These are phyloP conservation scores for Papilio polyxenes DNA, from an alignment of 1,140 invertebrate species.

Conservation along the genomic window DNA sequence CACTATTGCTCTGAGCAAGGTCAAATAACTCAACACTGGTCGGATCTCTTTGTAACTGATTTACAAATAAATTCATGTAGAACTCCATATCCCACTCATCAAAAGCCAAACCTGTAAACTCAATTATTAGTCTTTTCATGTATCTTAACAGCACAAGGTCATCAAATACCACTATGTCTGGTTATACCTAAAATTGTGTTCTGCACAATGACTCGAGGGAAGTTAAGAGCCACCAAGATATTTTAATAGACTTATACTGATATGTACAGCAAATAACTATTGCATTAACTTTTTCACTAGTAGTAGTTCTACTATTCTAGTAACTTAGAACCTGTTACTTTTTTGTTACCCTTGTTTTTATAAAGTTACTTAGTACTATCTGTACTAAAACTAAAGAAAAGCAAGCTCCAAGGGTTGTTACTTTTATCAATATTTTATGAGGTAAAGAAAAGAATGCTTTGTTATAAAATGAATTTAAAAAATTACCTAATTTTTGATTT, in stretches of 20 bases:
- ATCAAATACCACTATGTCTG: too few species aligned
- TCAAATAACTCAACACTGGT: slow-evolving; percentile 99
- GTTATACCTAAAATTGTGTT: too few species aligned
- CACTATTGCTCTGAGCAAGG: slow-evolving; percentile 98
- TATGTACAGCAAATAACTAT: neutral
- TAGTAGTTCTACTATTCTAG: too few species aligned
- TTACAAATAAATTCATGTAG: slow-evolving; percentile 90
- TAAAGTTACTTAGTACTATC: neutral
- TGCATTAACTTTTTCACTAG: too few species aligned
- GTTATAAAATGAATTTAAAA: neutral
- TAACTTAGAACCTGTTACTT: too few species aligned
- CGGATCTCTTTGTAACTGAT: slow-evolving; percentile 94
- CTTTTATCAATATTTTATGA: too few species aligned
- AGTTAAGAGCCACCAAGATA: too few species aligned
- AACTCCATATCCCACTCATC: slow-evolving; percentile 93
- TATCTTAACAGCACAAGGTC: too few species aligned
- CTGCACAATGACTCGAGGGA: too few species aligned
- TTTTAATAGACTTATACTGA: neutral
- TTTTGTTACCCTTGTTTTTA: neutral
- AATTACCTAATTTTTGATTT: slow-evolving; percentile 89
- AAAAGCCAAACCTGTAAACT: slow-evolving; percentile 87
- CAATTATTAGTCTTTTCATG: neutral
- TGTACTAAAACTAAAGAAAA: too few species aligned
- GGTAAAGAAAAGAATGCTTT: too few species aligned
- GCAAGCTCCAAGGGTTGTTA: too few species aligned